A percentile compares a stretch with the other conserved stretches of the same genome.
phyloP scores from a whole-genome alignment of 2,888 invertebrate species.

The Antheraea assamensis region DNA sequence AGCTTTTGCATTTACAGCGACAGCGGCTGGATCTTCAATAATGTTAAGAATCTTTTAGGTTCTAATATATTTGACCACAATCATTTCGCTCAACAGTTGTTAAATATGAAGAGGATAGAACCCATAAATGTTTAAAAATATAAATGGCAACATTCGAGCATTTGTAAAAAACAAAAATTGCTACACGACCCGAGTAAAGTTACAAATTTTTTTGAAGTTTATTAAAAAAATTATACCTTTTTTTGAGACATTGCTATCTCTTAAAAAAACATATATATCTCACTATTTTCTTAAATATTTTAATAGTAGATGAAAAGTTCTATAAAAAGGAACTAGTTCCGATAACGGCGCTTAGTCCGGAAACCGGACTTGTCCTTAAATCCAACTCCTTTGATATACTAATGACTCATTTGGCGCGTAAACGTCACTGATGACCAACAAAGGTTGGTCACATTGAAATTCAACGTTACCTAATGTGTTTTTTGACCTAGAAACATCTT shows the following conservation, averaged over 20 bases:
- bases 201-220: too few species aligned
- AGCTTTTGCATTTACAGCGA: background rate
- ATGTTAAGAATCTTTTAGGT: background rate
- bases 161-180: background rate
- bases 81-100: background rate
- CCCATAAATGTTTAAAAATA: background rate
- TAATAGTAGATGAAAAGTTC: background rate
- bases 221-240: too few species aligned
- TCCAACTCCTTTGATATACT: background rate
- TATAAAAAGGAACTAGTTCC: background rate
- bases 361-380: background rate
- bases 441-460: constrained; percentile 2
- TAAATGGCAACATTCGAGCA: background rate
- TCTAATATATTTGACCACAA: background rate
- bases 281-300: too few species aligned
- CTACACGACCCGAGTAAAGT: too few species aligned
- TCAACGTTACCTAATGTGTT: background rate
- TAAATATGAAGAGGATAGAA: background rate
- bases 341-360: background rate
- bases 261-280: too few species aligned
- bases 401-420: background rate
- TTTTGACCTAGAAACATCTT: background rate
- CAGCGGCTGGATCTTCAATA: background rate
- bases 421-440: constrained; percentile 9
- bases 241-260: too few species aligned